Evolutionary conservation across 2,113 vertebrate genomes (phyloP), one percentile per base, ranked within the genome.

Genomic region (Corvus cornix): DNA sequence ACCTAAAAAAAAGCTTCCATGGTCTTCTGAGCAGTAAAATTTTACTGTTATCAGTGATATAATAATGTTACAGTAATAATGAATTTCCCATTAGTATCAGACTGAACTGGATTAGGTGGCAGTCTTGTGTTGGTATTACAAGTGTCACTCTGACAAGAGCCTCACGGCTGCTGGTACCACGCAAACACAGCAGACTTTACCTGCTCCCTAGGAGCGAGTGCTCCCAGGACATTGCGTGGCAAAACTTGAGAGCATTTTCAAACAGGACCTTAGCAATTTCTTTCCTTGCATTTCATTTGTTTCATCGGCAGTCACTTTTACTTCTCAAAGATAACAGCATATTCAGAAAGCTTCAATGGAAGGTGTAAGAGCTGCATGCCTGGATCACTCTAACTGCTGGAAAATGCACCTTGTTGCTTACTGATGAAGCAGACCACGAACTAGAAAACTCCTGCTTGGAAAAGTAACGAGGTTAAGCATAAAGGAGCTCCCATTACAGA

Each of bases 191-290:
- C 21, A 51, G 69, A 15, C 6, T 5, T 58, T 20, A 44, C 67
- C 66, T 46, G 43, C 17, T 83, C 33, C 33, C n/a, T 11, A 17
- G 1, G 0, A 43, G 22, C 37, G n/a, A 0, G 0, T 37, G 28
- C 6, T 59, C 48, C 41, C 21, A 39, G 39, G 28, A 49, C 3
- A 18, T 2, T 7, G 9, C 0, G 1, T 0, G 6, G 63, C 17
- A 81, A 74, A 92, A 66, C 16, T 1, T 1, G 20, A 46, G 18
- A 41, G 41, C 16, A 18, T 31, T 49, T 33, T 87, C 20, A 37
- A 55, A 63, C 0, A 28, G 26, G 23, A 64, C 27, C 44, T 10
- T 6, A 60, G n/a, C 33, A n/a, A 28, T 46, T 87, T 48, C 30
- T 67, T 88, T 70, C 70, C 26, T 56, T 63, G 23, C 7, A 30